Percentiles rank a stretch among this genome's conserved stretches.
These are phyloP conservation scores for Catharus bicknelli DNA, from an alignment of 2,113 vertebrate species.

Conservation along the genomic window DNA sequence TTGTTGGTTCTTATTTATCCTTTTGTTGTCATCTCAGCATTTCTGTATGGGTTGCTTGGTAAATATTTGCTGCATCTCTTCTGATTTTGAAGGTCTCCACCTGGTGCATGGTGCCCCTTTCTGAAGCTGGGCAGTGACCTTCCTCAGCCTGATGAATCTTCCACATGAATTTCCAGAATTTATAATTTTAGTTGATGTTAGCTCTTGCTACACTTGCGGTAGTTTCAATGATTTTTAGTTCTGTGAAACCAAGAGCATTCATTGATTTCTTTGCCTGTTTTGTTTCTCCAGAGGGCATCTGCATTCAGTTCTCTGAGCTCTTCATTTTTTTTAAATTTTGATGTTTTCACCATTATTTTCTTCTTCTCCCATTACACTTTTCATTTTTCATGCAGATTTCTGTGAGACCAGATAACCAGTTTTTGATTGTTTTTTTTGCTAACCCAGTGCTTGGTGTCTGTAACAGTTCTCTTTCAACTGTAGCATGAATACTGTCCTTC, in stretches of 20 bases:
- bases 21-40: not conserved
- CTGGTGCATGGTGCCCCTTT: not conserved
- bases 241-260: rapidly evolving
- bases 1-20: not conserved
- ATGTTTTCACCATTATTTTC: not conserved
- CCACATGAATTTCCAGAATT: not conserved
- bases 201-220: rapidly evolving
- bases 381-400: not conserved
- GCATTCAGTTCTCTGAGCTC: not conserved
- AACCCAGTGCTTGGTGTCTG: not conserved
- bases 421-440: not conserved
- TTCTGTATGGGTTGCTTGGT: not conserved
- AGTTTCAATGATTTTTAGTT: not conserved
- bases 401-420: not conserved
- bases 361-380: not conserved
- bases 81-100: not conserved
- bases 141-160: not conserved
- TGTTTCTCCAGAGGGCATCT: not conserved
- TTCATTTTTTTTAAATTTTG: not conserved
- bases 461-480: not conserved
- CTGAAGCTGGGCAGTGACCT: not conserved
- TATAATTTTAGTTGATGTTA: rapidly evolving
- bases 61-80: not conserved
- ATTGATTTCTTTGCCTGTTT: not conserved
- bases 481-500: rapidly evolving